A percentile compares a stretch with the other conserved stretches of the same genome.
Evolutionary conservation across 2,797 vertebrate genomes (phyloP).

Genomic region (Hydrolagus colliei): DNA sequence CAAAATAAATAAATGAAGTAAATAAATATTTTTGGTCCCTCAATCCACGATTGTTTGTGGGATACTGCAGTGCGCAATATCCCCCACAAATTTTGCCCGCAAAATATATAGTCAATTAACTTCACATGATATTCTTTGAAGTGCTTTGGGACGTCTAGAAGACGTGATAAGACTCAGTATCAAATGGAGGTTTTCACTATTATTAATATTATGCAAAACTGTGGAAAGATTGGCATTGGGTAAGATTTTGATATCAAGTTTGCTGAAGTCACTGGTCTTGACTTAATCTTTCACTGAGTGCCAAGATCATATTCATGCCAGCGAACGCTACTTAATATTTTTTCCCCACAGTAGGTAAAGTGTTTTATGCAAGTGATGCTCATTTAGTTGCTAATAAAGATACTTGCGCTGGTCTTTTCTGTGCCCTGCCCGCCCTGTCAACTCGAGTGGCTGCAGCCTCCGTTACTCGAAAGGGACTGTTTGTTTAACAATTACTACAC

Average conservation of each 20-base stretch:
- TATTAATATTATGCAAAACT: neutral
- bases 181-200: too few species aligned
- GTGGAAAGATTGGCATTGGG: neutral
- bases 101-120: too few species aligned
- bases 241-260: neutral
- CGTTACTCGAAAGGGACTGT: neutral
- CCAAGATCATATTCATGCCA: neutral
- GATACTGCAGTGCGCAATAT: too few species aligned
- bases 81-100: too few species aligned
- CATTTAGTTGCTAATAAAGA: neutral
- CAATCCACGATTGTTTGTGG: too few species aligned
- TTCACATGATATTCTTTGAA: too few species aligned
- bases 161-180: too few species aligned
- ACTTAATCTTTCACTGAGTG: neutral
- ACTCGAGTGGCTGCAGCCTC: neutral
- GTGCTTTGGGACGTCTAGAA: too few species aligned
- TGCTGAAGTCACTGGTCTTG: neutral
- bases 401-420: neutral
- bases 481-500: too few species aligned
- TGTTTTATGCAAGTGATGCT: constrained; percentile 7
- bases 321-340: neutral
- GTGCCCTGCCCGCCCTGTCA: too few species aligned
- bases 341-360: neutral
- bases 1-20: too few species aligned
- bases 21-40: too few species aligned